Percentiles rank a stretch among this genome's conserved stretches.
phyloP scores from a whole-genome alignment of 2,113 vertebrate genomes.

The Caloenas nicobarica region DNA sequence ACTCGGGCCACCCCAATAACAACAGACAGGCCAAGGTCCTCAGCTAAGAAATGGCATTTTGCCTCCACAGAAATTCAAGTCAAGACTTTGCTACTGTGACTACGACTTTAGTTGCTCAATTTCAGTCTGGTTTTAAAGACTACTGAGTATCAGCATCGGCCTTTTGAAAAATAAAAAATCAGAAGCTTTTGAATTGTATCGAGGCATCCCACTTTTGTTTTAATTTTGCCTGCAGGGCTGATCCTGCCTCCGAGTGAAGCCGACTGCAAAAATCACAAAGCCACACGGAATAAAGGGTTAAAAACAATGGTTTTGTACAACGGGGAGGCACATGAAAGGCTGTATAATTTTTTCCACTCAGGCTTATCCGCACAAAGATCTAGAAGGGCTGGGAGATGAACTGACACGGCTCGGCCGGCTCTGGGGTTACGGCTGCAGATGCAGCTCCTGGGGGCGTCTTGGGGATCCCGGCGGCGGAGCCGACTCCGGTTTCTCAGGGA shows the following conservation, averaged over 20 bases:
- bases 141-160: not conserved
- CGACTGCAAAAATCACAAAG: not conserved
- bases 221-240: not conserved
- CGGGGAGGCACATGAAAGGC: not conserved
- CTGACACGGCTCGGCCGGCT: not conserved
- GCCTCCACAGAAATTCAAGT: constrained; percentile 2
- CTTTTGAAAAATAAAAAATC: not conserved
- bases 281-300: not conserved
- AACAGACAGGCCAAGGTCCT: not conserved
- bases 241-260: not conserved
- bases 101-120: not conserved
- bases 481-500: not conserved
- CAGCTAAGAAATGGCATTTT: not conserved
- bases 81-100: not conserved
- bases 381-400: not conserved
- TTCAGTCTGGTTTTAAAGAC: not conserved
- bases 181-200: not conserved
- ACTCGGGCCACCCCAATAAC: not conserved
- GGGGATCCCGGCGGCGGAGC: too few relatives aligned
- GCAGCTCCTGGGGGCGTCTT: not conserved
- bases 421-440: not conserved
- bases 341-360: not conserved
- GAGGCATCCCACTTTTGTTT: not conserved
- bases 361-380: not conserved
- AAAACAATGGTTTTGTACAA: not conserved